phyloP scores from a whole-genome alignment of 2,888 invertebrate species.

The Amblyjoppa fuscipennis region DNA sequence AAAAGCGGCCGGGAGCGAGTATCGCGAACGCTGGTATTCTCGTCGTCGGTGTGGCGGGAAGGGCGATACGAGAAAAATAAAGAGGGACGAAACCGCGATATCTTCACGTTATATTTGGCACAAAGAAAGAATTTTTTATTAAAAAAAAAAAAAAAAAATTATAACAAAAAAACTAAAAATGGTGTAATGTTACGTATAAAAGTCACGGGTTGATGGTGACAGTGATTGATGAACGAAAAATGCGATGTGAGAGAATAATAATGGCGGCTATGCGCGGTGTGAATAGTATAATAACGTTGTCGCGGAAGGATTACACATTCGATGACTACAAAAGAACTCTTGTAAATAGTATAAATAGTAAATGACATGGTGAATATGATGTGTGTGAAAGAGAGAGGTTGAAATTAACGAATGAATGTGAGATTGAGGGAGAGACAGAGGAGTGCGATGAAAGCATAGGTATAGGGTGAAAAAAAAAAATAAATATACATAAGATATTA shows the following conservation, averaged over 20 bases:
- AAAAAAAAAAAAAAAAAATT: constrained; percentile 67
- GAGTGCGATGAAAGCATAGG: constrained; percentile 81
- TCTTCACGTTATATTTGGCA: constrained; percentile 69
- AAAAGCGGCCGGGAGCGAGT: constrained; percentile 30
- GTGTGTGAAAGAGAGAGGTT: constrained; percentile 18
- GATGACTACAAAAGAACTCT: constrained; percentile 77
- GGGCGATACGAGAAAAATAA: not conserved
- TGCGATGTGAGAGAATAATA: constrained; percentile 70
- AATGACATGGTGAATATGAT: constrained; percentile 23
- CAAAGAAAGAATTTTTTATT: constrained; percentile 76
- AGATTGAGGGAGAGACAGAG: constrained; percentile 62
- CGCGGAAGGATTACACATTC: constrained; percentile 65
- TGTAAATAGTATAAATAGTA: constrained; percentile 84
- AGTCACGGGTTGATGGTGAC: constrained; percentile 64
- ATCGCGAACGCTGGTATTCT: constrained; percentile 45
- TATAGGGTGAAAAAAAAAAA: constrained; percentile 80
- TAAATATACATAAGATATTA: constrained; percentile 83
- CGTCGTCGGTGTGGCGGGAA: constrained; percentile 23
- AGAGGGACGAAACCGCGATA: constrained; percentile 45
- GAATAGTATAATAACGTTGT: constrained; percentile 63
- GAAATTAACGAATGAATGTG: constrained; percentile 43
- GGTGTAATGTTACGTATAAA: constrained; percentile 71
- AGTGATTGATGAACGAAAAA: constrained; percentile 58
- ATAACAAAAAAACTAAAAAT: constrained; percentile 25
- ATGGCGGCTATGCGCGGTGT: constrained; percentile 52